Evolutionary conservation across 2,113 vertebrate species (phyloP).

Genomic region (Eurypyga helias): DNA sequence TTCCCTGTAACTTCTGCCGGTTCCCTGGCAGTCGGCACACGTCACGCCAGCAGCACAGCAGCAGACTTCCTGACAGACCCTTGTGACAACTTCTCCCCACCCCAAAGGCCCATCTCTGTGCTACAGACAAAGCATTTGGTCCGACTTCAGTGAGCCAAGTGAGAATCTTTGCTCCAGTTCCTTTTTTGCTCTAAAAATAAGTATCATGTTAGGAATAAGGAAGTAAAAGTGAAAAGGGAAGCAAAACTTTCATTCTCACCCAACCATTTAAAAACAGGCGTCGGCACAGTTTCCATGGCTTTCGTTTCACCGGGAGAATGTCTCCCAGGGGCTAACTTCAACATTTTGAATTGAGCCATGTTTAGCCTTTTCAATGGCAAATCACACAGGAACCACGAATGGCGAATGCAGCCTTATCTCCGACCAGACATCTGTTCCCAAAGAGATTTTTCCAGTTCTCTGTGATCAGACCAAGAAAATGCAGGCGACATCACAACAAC

Average conservation of each 20-base stretch:
- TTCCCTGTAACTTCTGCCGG: neutral
- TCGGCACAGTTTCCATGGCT: neutral
- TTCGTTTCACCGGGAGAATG: neutral
- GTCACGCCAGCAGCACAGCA: neutral
- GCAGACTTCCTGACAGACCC: neutral
- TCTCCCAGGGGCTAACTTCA: neutral
- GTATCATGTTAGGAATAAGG: neutral
- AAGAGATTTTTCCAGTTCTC: neutral
- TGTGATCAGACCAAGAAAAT: neutral
- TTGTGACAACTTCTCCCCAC: neutral
- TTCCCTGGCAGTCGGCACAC: neutral
- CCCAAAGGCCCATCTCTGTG: neutral
- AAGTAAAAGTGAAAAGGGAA: slow-evolving; percentile 53
- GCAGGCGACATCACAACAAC: neutral
- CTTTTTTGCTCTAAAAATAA: neutral
- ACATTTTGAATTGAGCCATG: neutral
- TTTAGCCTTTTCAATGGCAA: neutral
- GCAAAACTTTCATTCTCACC: neutral
- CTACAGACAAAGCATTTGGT: neutral
- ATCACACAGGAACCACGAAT: neutral
- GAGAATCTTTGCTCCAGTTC: neutral
- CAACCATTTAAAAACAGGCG: neutral
- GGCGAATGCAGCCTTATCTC: neutral
- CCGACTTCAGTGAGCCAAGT: neutral
- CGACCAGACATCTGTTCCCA: neutral